Base-by-base conservation (phyloP, 2,797 vertebrate genomes). In the Staurois parvus region DNA sequence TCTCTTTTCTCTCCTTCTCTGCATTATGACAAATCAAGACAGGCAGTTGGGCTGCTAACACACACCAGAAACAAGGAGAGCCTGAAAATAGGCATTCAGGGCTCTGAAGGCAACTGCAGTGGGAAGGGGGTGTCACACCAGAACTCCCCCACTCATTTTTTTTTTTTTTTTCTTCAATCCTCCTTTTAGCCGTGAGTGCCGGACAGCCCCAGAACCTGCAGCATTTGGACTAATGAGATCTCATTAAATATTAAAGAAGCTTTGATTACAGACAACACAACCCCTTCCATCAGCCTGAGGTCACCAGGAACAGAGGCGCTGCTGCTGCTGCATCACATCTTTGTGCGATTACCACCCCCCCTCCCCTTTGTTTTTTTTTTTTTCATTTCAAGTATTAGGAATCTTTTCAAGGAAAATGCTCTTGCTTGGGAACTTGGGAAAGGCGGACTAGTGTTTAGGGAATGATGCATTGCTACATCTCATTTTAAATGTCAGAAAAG, bases 1-100 rank as follows among this genome's bases (percentile, higher is more conserved):
- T 52, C 67, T 93, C 93, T 95, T 94, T 93, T 94, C 94, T 93
- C 94, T 94, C 94, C 67, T 78, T 73, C 85, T 76, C 87, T 96
- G 96, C 96, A 96, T 96, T 96, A 96, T 96, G 96, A 96, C 96
- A 96, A 96, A 96, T 96, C 95, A 96, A 95, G 94, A 94, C 94
- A 94, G 93, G 95, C 95, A 95, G 94, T 94, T 93, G 93, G 94
- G 91, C 94, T 85, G 83, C 79, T 29, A 83, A 76, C 81, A 86
- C 73, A 81, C 64, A 70, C 72, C 19, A 62, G 56, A 52, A 83
- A 28, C 79, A 78, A 74, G 74, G 74, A 78, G 85, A 82, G 74
- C 82, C 79, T 59, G 72, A 76, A 81, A 85, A 88, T 42, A 82
- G 80, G 83, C 83, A 72, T 72, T 30, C 32, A 75, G 84, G 70